Percentiles rank a stretch among this genome's conserved stretches.
phyloP scores from a whole-genome alignment of 2,888 invertebrate species.

The Epicampocera succincta region DNA sequence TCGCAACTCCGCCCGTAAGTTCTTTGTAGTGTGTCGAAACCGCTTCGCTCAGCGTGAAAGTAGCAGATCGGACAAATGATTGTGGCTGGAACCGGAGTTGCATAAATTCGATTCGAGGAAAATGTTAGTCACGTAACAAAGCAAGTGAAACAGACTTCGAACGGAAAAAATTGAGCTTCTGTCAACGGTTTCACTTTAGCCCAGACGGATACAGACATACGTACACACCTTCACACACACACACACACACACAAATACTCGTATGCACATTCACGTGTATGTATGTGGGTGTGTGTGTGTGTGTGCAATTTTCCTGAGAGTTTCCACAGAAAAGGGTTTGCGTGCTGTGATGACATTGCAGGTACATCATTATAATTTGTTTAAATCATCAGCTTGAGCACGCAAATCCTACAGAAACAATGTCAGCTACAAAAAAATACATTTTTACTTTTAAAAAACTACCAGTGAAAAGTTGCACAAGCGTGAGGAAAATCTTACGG shows the following conservation, averaged over 20 bases:
- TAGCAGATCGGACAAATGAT: too few relatives aligned
- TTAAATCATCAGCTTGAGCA: constrained; percentile 67
- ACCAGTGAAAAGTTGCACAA: constrained; percentile 30
- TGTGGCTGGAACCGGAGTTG: too few relatives aligned
- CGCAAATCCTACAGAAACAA: constrained; percentile 58
- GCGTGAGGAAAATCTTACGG: constrained; percentile 11
- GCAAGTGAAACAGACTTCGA: too few relatives aligned
- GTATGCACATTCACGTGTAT: neutral
- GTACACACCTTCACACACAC: constrained; percentile 21
- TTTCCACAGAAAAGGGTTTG: constrained; percentile 49
- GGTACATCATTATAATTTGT: constrained; percentile 68
- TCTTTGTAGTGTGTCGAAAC: too few relatives aligned
- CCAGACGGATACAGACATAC: too few relatives aligned
- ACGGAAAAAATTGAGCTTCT: too few relatives aligned
- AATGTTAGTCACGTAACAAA: too few relatives aligned
- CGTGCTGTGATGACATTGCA: constrained; percentile 68
- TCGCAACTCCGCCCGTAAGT: too few relatives aligned
- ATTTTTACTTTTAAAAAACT: neutral
- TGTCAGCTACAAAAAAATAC: neutral
- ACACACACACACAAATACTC: constrained; percentile 1
- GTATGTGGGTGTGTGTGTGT: neutral
- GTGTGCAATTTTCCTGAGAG: constrained; percentile 9
- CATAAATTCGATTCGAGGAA: too few relatives aligned
- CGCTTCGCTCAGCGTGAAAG: too few relatives aligned
- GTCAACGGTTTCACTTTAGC: too few relatives aligned